A percentile compares a stretch with the other conserved stretches of the same genome.
These are phyloP conservation scores for Atherinomorus stipes DNA, from an alignment of 2,113 vertebrate species.

Conservation along the genomic window DNA sequence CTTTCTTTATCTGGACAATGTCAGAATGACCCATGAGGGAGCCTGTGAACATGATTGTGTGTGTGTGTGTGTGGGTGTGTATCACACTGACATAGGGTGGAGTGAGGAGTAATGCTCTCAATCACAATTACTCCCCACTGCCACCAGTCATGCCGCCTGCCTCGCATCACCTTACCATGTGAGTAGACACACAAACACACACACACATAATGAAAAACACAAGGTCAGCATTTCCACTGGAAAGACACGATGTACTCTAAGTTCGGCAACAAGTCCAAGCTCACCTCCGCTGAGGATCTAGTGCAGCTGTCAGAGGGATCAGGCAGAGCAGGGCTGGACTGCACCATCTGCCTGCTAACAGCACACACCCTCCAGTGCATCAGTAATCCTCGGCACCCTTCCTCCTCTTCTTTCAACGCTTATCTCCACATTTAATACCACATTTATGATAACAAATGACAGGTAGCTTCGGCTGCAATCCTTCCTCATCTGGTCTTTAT, in stretches of 20 bases:
- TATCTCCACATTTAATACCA: conserved; percentile 78
- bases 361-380: conserved; percentile 67
- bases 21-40: conserved; percentile 80
- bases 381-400: conserved; percentile 64
- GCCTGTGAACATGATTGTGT: conserved; percentile 42
- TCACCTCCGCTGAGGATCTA: conserved; percentile 69
- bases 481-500: conserved; percentile 68
- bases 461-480: conserved; percentile 65
- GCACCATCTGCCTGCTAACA: conserved; percentile 73
- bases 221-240: conserved; percentile 67
- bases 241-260: conserved; percentile 63
- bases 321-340: conserved; percentile 49
- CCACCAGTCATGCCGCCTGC: conserved; percentile 72
- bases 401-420: conserved; percentile 78
- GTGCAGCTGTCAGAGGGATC: conserved; percentile 74
- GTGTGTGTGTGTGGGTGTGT: conserved; percentile 39
- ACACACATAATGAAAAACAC: conserved; percentile 46
- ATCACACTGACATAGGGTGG: conserved; percentile 69
- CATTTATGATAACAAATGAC: conserved; percentile 81
- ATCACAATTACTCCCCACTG: conserved; percentile 80
- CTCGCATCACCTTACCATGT: conserved; percentile 56
- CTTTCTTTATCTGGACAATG: conserved; percentile 83
- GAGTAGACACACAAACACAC: conserved; percentile 19
- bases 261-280: conserved; percentile 43
- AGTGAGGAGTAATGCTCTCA: conserved; percentile 77